These are phyloP conservation scores for Campoletis sonorensis DNA, from an alignment of 1,140 invertebrate species.

Conservation along the genomic window DNA sequence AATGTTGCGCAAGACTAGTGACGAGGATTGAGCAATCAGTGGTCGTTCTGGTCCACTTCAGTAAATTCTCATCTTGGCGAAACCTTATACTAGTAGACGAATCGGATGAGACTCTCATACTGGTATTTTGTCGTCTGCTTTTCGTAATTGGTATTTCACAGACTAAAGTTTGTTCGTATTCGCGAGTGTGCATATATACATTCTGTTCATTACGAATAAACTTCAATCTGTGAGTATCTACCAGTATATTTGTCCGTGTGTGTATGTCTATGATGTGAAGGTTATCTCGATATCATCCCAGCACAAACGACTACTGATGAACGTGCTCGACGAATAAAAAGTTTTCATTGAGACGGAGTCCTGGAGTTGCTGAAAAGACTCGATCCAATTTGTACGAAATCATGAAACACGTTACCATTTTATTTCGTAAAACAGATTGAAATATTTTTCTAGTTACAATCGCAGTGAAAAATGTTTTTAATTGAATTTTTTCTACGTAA, in stretches of 20 bases:
- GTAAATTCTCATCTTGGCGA: constrained; percentile 9
- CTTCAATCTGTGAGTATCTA: not conserved
- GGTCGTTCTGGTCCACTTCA: constrained; percentile 27
- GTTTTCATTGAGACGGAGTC: not conserved
- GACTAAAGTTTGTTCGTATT: not conserved
- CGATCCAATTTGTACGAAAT: not conserved
- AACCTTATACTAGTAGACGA: not conserved
- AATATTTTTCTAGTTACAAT: not conserved
- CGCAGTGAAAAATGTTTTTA: not conserved
- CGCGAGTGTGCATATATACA: not conserved
- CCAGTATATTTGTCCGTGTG: not conserved
- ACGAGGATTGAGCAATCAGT: constrained; percentile 30
- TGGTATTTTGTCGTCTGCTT: not conserved
- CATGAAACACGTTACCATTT: not conserved
- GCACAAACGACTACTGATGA: not conserved
- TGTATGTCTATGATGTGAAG: not conserved
- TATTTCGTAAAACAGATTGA: not conserved
- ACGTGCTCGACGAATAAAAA: not conserved
- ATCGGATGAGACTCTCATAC: constrained; percentile 7
- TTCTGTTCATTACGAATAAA: no score
- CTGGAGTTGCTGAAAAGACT: not conserved
- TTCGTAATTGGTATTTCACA: constrained; percentile 3
- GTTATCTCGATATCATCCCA: not conserved
- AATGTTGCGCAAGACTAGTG: not conserved
- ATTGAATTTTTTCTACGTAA: not conserved